Conservation (phyloP, 2,797 vertebrate genomes). For the Craterocephalus amniculus region DNA sequence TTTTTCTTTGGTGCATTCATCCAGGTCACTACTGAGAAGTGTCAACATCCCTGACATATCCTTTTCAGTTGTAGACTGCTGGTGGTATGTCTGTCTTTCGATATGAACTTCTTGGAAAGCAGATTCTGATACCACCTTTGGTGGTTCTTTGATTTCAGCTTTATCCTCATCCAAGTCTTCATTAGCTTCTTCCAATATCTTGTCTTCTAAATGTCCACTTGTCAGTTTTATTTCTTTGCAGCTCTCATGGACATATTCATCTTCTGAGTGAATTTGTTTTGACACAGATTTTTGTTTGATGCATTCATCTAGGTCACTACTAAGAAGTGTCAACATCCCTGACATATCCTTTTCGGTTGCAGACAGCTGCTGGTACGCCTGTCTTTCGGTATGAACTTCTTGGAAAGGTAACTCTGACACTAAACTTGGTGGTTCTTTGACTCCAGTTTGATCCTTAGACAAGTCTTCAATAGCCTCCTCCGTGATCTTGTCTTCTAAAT, state of each 20-base stretch:
- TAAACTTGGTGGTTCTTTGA: not conserved
- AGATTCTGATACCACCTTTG: constrained; percentile 1
- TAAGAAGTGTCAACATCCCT: constrained; percentile 58
- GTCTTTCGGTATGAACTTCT: constrained; percentile 23
- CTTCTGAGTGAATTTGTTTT: not conserved
- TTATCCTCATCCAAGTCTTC: not conserved
- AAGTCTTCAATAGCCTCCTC: constrained; percentile 5
- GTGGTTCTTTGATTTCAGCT: not conserved
- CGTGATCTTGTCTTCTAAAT: not conserved
- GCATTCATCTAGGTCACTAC: constrained; percentile 44
- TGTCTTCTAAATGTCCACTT: not conserved
- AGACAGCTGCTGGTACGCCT: not conserved
- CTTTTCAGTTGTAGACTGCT: constrained; percentile 17
- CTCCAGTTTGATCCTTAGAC: not conserved
- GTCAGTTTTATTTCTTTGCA: constrained; percentile 31
- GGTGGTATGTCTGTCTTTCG: not conserved
- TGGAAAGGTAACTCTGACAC: constrained; percentile 38
- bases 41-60: constrained; percentile 56
- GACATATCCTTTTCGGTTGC: constrained; percentile 47
- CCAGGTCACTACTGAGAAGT: constrained; percentile 50
- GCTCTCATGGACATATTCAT: constrained; percentile 27
- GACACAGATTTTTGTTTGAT: constrained; percentile 23
- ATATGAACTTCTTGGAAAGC: constrained; percentile 36
- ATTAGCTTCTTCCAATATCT: not conserved
- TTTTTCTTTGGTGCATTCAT: constrained; percentile 35